Evolutionary conservation across 2,797 vertebrate species (phyloP).

Genomic region (Anguilla anguilla): DNA sequence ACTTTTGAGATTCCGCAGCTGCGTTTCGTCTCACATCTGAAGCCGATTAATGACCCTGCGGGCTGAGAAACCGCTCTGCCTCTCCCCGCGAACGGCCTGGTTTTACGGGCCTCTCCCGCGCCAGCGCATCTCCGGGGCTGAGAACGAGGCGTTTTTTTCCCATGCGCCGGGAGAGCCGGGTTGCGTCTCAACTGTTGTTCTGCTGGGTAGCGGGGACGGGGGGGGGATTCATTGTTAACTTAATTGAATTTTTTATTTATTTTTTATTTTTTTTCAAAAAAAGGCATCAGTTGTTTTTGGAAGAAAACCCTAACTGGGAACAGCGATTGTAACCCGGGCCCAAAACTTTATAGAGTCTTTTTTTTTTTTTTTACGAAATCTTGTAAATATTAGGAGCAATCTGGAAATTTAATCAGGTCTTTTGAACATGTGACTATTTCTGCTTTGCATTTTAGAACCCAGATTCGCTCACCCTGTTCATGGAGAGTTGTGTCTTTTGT

Average conservation of each 20-base stretch:
- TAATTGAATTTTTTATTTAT: not conserved
- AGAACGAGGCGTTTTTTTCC: not conserved
- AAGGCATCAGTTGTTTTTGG: conserved; percentile 1
- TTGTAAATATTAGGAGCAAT: not conserved
- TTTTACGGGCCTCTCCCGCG: not conserved
- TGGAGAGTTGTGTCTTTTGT: not conserved
- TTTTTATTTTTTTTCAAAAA: not conserved
- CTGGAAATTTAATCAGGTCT: not conserved
- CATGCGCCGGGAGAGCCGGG: not conserved
- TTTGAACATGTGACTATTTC: not conserved
- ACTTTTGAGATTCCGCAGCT: not conserved
- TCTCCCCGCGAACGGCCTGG: not conserved
- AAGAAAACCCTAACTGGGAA: not conserved
- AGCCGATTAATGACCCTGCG: not conserved
- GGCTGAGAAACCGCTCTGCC: not conserved
- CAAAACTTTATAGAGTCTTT: not conserved
- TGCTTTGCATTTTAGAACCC: not conserved
- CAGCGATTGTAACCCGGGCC: not conserved
- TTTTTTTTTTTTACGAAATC: not conserved
- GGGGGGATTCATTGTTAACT: not conserved
- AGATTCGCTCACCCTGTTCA: not conserved
- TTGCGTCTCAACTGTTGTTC: not conserved
- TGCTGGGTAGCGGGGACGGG: not conserved
- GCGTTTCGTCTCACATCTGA: not conserved
- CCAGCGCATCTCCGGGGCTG: not conserved